Evolutionary conservation across 2,888 invertebrate genomes (phyloP), one percentile per base, ranked within the genome.

Genomic region (Octonoba sinensis): DNA sequence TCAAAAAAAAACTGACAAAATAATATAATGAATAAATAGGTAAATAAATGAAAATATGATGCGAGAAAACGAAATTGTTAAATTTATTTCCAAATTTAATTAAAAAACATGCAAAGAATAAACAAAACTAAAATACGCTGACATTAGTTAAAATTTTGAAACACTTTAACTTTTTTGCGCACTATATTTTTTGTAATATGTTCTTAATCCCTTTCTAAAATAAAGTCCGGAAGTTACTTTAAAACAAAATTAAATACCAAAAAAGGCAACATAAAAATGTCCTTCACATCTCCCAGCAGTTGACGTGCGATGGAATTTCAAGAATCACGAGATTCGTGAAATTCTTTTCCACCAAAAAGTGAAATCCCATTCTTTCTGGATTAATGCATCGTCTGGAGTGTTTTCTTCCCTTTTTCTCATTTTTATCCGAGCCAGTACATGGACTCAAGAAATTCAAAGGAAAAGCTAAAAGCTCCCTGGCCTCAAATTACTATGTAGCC

Each of bases 301-400:
- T 75, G 75, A 75, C 59, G 75, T 67, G 75, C 59, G 60, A 49
- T 24, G 59, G 60, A 67, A 67, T 67, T 67, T 75, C 60, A n/a
- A 67, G 59, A 49, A 57, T 59, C 67, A 44, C 36, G 75, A 67
- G 75, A 75, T 67, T 75, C 75, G 27, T 51, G 75, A 59, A 75
- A 60, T 67, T 75, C 75, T 66, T 67, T 54, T 54, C 20, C 24
- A 44, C n/a, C 27, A 44, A 44, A 57, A 57, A 66, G 57, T 66
- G 57, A 74, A 27, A 27, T 75, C 60, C 60, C 75, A 60, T 75
- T 60, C 67, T 67, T 60, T 60, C 67, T 67, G 75, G 75, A 75
- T 75, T 75, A 75, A 75, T 75, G 60, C 67, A 60, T 75, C 67
- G 67, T 36, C 36, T 11, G 36, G 36, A 36, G 36, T 8, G 11